A percentile compares a stretch with the other conserved stretches of the same genome.
phyloP scores from a whole-genome alignment of 2,888 invertebrate species.

The Ophioninae sp. region DNA sequence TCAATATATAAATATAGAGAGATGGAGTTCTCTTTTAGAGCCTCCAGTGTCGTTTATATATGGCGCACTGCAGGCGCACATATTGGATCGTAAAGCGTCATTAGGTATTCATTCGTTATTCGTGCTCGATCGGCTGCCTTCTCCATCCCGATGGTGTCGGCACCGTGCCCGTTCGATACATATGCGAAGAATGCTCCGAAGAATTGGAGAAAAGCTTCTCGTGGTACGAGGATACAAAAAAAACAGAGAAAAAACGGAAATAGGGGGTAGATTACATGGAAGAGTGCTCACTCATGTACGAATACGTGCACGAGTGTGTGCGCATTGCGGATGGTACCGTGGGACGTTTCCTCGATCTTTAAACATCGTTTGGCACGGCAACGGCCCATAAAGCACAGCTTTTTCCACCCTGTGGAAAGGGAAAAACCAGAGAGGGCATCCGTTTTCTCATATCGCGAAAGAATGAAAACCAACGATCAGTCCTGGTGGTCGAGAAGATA shows the following conservation, averaged over 20 bases:
- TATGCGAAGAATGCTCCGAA: constrained; percentile 29
- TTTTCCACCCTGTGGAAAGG: constrained; percentile 25
- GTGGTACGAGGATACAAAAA: constrained; percentile 4
- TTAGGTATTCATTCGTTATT: constrained; percentile 78
- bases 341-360: constrained; percentile 72
- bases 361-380: constrained; percentile 72
- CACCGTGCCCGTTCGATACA: constrained; percentile 53
- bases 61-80: constrained; percentile 65
- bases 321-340: constrained; percentile 5
- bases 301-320: background rate
- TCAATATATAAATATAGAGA: constrained; percentile 2
- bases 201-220: constrained; percentile 31
- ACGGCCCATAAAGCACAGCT: constrained; percentile 72
- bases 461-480: constrained; percentile 61
- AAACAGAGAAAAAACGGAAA: constrained; percentile 3
- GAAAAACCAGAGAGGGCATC: constrained; percentile 48
- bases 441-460: constrained; percentile 63
- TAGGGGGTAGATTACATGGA: constrained; percentile 1
- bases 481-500: constrained; percentile 37
- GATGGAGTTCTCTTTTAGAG: constrained; percentile 22
- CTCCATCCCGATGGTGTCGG: constrained; percentile 40
- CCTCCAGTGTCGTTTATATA: constrained; percentile 64
- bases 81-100: constrained; percentile 75
- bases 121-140: constrained; percentile 71
- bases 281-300: constrained; percentile 7